A percentile compares a stretch with the other conserved stretches of the same genome.
Evolutionary conservation across 2,888 invertebrate species (phyloP).

Genomic region (Anodontia alba): DNA sequence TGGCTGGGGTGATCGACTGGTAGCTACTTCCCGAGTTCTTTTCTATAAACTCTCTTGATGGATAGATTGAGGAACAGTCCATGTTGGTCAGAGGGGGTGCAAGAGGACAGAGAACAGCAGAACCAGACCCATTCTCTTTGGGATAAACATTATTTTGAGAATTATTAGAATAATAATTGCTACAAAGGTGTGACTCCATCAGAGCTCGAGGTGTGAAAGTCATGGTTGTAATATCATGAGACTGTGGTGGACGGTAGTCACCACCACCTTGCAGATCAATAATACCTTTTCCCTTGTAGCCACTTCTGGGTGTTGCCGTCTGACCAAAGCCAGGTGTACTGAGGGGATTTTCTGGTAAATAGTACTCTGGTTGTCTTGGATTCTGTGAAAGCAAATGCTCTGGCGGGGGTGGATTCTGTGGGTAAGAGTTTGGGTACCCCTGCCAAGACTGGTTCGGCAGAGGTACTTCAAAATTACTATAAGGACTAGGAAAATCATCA

Average conservation of each 20-base stretch:
- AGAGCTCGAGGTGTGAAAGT: conserved; percentile 43
- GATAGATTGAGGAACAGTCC: conserved; percentile 56
- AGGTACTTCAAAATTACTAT: neutral
- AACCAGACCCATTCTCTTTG: neutral
- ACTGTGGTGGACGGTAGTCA: neutral
- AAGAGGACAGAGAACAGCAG: neutral
- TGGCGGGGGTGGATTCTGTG: neutral
- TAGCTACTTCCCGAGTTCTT: neutral
- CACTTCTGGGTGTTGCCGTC: neutral
- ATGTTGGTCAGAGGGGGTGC: conserved; percentile 21
- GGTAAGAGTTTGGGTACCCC: neutral
- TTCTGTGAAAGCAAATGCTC: neutral
- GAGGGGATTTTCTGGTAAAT: neutral
- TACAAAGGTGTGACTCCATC: conserved; percentile 42
- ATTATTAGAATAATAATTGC: neutral
- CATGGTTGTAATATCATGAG: conserved; percentile 41
- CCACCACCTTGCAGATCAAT: neutral
- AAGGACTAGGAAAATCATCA: conserved; percentile 3
- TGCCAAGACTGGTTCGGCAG: neutral
- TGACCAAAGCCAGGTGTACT: neutral
- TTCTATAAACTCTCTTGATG: conserved; percentile 50
- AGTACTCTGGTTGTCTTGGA: neutral
- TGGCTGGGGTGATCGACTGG: neutral
- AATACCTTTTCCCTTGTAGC: conserved; percentile 2
- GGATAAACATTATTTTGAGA: neutral